phyloP scores from a whole-genome alignment of 1,140 invertebrate species.

The Aphelenchoides avenae region DNA sequence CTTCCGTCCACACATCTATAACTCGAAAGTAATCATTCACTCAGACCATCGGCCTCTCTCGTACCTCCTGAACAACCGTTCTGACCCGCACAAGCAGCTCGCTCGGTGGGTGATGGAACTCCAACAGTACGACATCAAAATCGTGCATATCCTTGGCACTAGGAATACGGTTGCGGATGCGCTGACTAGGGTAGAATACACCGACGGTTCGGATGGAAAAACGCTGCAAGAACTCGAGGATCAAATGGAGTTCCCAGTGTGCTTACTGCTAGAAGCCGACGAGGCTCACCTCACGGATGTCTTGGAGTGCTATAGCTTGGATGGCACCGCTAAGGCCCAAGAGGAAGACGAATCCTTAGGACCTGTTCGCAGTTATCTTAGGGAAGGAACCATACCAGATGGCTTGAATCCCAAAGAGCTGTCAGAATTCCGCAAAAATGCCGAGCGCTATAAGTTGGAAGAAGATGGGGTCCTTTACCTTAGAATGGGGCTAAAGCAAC shows the following conservation, averaged over 20 bases:
- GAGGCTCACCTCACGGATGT: background rate
- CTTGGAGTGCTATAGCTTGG: background rate
- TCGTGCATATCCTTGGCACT: slow-evolving; percentile 9
- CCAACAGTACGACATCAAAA: slow-evolving; percentile 12
- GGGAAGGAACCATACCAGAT: slow-evolving; percentile 3
- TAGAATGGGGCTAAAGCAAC: too few species aligned
- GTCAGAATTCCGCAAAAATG: background rate
- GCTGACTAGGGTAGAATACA: background rate
- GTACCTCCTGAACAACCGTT: slow-evolving; percentile 15
- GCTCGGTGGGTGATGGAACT: slow-evolving; percentile 25
- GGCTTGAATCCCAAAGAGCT: background rate
- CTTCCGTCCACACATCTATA: slow-evolving; percentile 26
- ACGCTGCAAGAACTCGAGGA: slow-evolving; percentile 6
- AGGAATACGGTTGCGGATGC: slow-evolving; percentile 12
- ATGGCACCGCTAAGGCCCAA: background rate
- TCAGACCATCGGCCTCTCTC: slow-evolving; percentile 19
- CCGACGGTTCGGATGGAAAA: background rate
- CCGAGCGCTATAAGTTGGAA: background rate
- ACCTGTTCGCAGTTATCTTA: slow-evolving; percentile 9
- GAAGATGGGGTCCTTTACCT: background rate
- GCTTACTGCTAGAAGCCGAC: background rate
- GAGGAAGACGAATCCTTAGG: background rate
- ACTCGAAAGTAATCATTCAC: slow-evolving; percentile 13
- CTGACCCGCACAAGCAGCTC: slow-evolving; percentile 4
- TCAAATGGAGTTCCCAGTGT: slow-evolving; percentile 12